Percentiles rank a stretch among this genome's conserved stretches.
Evolutionary conservation across 1,140 invertebrate species (phyloP).

Genomic region (Drosophila dunni): DNA sequence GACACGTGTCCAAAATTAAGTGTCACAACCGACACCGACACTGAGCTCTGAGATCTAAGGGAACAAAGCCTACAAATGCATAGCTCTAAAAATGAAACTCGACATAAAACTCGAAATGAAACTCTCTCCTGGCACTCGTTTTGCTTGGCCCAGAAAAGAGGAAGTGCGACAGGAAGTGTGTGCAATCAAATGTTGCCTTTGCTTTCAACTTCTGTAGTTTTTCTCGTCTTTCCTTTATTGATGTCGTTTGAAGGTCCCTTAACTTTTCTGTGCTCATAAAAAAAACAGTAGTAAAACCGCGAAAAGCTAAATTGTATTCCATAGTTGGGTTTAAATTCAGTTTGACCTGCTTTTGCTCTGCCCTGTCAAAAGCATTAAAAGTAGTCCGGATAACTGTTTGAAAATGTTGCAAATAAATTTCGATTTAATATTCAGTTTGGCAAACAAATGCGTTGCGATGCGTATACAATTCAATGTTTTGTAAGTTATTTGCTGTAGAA

Average conservation of each 20-base stretch:
- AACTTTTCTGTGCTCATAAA: constrained; percentile 59
- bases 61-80: constrained; percentile 19
- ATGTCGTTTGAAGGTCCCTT: constrained; percentile 72
- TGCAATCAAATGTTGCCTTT: constrained; percentile 52
- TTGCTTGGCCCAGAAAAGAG: constrained; percentile 35
- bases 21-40: constrained; percentile 56
- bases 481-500: constrained; percentile 16
- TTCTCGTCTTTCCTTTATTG: constrained; percentile 49
- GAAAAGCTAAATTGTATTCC: constrained; percentile 19
- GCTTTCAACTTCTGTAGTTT: constrained; percentile 55
- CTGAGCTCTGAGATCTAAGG: constrained; percentile 8
- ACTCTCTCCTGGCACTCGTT: constrained; percentile 25
- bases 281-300: constrained; percentile 47
- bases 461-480: constrained; percentile 34
- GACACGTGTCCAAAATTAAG: constrained; percentile 58
- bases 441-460: not conserved
- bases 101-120: constrained; percentile 49
- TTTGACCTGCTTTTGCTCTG: not conserved
- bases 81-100: constrained; percentile 26
- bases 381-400: not conserved
- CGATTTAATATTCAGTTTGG: not conserved
- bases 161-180: constrained; percentile 57
- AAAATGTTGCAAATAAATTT: not conserved
- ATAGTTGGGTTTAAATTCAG: not conserved
- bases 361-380: not conserved